Conservation (phyloP, 2,888 invertebrate species). For the Ernsta delagoae region DNA sequence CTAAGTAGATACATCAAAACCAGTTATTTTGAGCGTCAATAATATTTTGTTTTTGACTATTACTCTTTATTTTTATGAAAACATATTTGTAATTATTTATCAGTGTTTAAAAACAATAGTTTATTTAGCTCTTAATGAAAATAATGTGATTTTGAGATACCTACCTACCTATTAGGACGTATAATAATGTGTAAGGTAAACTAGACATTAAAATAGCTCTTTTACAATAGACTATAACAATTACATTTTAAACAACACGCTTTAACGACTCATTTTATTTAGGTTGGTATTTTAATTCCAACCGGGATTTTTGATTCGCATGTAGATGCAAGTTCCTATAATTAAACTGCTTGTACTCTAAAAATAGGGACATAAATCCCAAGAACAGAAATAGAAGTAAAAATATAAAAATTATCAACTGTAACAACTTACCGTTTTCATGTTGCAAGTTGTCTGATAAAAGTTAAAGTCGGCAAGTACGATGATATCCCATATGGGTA, state of each 20-base stretch:
- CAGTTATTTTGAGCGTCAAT: not conserved
- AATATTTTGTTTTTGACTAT: not conserved
- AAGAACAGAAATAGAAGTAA: not conserved
- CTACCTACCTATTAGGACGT: too few species aligned
- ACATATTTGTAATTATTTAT: not conserved
- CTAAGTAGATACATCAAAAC: not conserved
- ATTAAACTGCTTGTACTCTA: too few species aligned
- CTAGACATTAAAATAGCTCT: too few species aligned
- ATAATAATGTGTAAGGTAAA: too few species aligned
- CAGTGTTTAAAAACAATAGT: not conserved
- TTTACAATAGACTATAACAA: too few species aligned
- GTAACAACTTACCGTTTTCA: constrained; percentile 63
- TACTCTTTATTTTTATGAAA: not conserved
- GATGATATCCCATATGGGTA: constrained; percentile 65
- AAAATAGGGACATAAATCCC: not conserved
- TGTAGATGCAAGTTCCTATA: too few species aligned
- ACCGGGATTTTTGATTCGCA: too few species aligned
- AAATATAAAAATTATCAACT: not conserved
- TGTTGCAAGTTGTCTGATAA: constrained; percentile 45
- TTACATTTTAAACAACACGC: too few species aligned
- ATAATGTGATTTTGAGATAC: not conserved
- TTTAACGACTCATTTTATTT: too few species aligned
- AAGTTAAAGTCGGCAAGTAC: constrained; percentile 48
- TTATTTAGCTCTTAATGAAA: not conserved
- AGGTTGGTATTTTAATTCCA: too few species aligned